Evolutionary conservation across 2,797 vertebrate genomes (phyloP).

Genomic region (Peromyscus melanophrys): DNA sequence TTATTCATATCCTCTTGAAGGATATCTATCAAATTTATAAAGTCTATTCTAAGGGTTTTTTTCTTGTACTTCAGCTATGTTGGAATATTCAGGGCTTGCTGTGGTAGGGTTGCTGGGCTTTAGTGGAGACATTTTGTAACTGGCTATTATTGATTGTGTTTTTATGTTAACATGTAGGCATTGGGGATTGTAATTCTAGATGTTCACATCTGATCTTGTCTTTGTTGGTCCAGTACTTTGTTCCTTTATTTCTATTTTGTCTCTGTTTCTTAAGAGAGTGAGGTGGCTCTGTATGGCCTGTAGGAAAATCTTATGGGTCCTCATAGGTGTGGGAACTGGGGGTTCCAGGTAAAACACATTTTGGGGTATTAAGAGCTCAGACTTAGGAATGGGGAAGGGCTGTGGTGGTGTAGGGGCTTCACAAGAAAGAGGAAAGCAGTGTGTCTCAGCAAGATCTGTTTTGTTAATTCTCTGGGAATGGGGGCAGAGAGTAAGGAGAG

Average conservation of each 20-base stretch:
- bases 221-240: background rate
- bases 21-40: too few relatives aligned
- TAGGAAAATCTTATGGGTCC: too few relatives aligned
- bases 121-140: background rate
- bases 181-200: background rate
- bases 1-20: background rate
- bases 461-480: background rate
- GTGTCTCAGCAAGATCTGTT: background rate
- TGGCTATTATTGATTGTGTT: background rate
- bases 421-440: background rate
- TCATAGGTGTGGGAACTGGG: too few relatives aligned
- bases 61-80: background rate
- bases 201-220: background rate
- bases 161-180: background rate
- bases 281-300: too few relatives aligned
- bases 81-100: background rate
- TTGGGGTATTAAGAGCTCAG: too few relatives aligned
- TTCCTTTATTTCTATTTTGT: too few relatives aligned
- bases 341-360: too few relatives aligned
- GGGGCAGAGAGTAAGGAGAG: background rate
- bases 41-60: background rate
- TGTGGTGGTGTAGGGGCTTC: too few relatives aligned
- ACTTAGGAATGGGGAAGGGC: too few relatives aligned
- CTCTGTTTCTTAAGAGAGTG: too few relatives aligned
- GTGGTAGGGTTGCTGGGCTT: too few relatives aligned